These are phyloP conservation scores for Paramisgurnus dabryanus DNA, from an alignment of 2,113 vertebrate species.

Conservation along the genomic window DNA sequence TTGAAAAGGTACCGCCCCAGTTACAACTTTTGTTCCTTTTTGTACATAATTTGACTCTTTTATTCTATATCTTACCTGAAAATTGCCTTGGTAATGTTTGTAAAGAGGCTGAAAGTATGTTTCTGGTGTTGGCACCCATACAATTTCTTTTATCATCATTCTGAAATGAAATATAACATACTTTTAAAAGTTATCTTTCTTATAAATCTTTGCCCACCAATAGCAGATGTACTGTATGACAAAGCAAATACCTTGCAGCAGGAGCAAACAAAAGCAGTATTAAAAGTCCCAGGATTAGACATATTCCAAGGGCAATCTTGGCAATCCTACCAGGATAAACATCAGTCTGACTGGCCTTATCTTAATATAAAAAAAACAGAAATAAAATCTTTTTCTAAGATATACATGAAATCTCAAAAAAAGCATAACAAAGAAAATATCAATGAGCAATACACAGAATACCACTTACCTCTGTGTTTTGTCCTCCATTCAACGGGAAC, in stretches of 20 bases:
- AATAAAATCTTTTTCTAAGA: neutral
- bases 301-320: neutral
- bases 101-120: slow-evolving; percentile 32
- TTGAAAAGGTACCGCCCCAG: too few relatives aligned
- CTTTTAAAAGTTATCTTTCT: neutral
- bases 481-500: slow-evolving; percentile 29
- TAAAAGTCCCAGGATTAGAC: neutral
- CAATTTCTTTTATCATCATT: slow-evolving; percentile 31
- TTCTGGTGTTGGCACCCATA: slow-evolving; percentile 32
- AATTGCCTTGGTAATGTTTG: slow-evolving; percentile 21
- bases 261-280: neutral
- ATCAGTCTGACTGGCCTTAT: neutral
- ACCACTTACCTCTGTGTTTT: neutral
- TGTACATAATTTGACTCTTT: too few relatives aligned
- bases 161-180: neutral
- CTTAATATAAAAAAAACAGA: neutral
- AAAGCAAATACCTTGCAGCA: slow-evolving; percentile 8
- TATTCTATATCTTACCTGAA: slow-evolving; percentile 33
- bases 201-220: neutral
- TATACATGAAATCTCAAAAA: neutral
- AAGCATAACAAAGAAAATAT: neutral
- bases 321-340: neutral
- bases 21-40: too few relatives aligned
- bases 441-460: neutral
- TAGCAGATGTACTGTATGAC: neutral